A percentile compares a stretch with the other conserved stretches of the same genome.
phyloP scores from a whole-genome alignment of 2,797 vertebrate genomes.

The Lemur catta region DNA sequence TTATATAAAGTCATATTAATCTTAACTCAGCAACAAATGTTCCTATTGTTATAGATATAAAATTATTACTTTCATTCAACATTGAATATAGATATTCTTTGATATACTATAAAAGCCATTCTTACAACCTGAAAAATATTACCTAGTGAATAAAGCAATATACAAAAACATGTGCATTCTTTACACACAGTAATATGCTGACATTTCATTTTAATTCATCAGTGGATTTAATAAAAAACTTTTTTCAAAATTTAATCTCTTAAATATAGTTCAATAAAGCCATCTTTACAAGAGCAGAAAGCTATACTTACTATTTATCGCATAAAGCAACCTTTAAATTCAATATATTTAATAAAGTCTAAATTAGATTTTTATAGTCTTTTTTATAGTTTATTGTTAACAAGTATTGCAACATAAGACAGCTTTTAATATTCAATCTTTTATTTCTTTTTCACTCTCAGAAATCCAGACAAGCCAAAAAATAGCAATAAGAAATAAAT shows the following conservation, averaged over 20 bases:
- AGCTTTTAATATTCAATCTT: slow-evolving; percentile 66
- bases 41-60: slow-evolving; percentile 60
- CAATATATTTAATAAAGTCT: slow-evolving; percentile 68
- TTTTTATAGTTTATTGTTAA: slow-evolving; percentile 74
- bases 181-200: slow-evolving; percentile 63
- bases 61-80: slow-evolving; percentile 41
- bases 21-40: slow-evolving; percentile 45
- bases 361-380: slow-evolving; percentile 76
- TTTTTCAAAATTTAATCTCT: slow-evolving; percentile 72
- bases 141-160: slow-evolving; percentile 47
- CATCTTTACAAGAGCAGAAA: slow-evolving; percentile 63
- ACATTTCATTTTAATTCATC: slow-evolving; percentile 66
- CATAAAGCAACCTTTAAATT: slow-evolving; percentile 70
- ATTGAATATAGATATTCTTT: slow-evolving; percentile 42
- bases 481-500: slow-evolving; percentile 58
- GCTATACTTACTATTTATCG: slow-evolving; percentile 66
- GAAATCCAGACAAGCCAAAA: slow-evolving; percentile 49
- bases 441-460: slow-evolving; percentile 63
- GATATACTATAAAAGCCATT: slow-evolving; percentile 51
- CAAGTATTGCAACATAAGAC: slow-evolving; percentile 59
- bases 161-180: slow-evolving; percentile 61
- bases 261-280: slow-evolving; percentile 68
- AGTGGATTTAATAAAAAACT: slow-evolving; percentile 61
- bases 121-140: slow-evolving; percentile 63
- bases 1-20: slow-evolving; percentile 56